Evolutionary conservation across 1,140 invertebrate species (phyloP).

Genomic region (Zaprionus kolodkinae): DNA sequence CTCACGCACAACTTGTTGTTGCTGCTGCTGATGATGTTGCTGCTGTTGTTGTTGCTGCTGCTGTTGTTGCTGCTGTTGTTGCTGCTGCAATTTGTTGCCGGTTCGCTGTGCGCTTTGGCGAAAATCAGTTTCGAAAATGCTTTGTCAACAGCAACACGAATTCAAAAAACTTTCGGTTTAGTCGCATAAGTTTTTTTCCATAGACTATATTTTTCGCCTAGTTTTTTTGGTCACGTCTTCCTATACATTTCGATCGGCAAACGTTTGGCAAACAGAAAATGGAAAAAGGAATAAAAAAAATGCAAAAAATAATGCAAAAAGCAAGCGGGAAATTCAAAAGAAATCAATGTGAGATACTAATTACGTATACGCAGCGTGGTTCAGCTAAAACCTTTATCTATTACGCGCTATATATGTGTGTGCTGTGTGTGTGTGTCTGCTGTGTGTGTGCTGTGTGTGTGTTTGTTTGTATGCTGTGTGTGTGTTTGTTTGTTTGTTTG

Average conservation of each 20-base stretch:
- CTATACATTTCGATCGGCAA: conserved; percentile 62
- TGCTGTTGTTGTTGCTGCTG: conserved; percentile 11
- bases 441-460: conserved; percentile 2
- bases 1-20: conserved; percentile 21
- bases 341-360: conserved; percentile 49
- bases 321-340: background rate
- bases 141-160: conserved; percentile 82
- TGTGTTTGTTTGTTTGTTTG: conserved; percentile 26
- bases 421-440: conserved; percentile 4
- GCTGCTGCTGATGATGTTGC: conserved; percentile 31
- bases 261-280: conserved; percentile 34
- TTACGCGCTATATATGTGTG: background rate
- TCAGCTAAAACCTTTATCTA: conserved; percentile 27
- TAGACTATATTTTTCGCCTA: conserved; percentile 22
- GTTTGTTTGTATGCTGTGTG: background rate
- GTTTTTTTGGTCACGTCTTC: conserved; percentile 60
- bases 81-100: conserved; percentile 34
- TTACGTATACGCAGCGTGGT: background rate
- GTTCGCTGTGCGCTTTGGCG: conserved; percentile 30
- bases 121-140: conserved; percentile 82
- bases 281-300: conserved; percentile 9
- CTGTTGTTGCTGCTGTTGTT: conserved; percentile 36
- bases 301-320: background rate
- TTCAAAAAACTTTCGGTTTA: conserved; percentile 82
- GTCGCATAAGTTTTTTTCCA: conserved; percentile 78